phyloP scores from a whole-genome alignment of 2,113 vertebrate genomes.

The Delphinapterus leucas region DNA sequence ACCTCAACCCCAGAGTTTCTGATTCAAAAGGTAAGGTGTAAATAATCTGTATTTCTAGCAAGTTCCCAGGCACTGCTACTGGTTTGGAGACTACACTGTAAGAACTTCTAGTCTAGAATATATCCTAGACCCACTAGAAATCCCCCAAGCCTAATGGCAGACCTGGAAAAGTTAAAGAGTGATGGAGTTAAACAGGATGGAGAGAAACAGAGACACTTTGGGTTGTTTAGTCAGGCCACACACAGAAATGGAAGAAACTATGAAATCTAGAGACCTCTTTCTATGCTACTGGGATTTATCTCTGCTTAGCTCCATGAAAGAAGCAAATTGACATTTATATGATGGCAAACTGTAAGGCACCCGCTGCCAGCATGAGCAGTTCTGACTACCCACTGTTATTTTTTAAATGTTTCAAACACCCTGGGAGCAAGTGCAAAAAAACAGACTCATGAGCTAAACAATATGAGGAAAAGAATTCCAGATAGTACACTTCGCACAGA shows the following conservation, averaged over 20 bases:
- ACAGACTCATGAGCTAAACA: slow-evolving; percentile 42
- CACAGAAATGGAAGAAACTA: slow-evolving; percentile 37
- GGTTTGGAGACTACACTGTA: background rate
- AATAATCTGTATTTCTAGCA: background rate
- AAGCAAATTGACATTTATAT: slow-evolving; percentile 48
- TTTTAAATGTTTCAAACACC: slow-evolving; percentile 58
- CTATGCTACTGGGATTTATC: slow-evolving; percentile 7
- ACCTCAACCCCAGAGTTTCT: background rate
- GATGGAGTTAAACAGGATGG: background rate
- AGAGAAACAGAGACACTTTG: background rate
- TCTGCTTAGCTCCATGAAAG: slow-evolving; percentile 29
- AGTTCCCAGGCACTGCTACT: background rate
- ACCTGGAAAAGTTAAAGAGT: background rate
- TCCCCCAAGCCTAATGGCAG: background rate
- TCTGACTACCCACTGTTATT: slow-evolving; percentile 28
- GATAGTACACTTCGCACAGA: background rate
- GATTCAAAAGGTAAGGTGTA: background rate
- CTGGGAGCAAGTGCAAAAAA: slow-evolving; percentile 25
- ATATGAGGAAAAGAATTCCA: slow-evolving; percentile 37
- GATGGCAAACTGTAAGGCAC: background rate
- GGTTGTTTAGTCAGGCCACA: background rate
- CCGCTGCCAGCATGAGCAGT: background rate
- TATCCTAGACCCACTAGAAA: background rate
- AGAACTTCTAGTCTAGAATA: background rate
- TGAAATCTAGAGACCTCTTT: background rate